A percentile compares a stretch with the other conserved stretches of the same genome.
Conservation (phyloP, 2,888 invertebrate genomes). For the Myopa testacea region DNA sequence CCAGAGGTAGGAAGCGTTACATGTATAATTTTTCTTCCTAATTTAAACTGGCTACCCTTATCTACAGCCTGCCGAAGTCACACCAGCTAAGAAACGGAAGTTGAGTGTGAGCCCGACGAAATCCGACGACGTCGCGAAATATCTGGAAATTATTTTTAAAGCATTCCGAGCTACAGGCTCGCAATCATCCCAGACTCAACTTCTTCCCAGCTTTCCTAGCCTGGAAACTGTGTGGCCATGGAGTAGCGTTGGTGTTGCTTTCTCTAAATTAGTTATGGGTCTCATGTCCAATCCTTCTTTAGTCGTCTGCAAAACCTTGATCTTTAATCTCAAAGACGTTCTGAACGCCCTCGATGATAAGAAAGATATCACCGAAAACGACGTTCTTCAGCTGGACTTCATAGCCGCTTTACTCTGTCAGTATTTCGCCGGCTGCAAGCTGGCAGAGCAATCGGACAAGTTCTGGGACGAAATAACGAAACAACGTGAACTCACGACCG, state of each 20-base stretch:
- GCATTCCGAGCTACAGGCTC: conserved; percentile 47
- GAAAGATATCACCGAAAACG: conserved; percentile 51
- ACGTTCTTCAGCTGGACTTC: conserved; percentile 61
- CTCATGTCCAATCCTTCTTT: conserved; percentile 64
- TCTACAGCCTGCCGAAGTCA: neutral
- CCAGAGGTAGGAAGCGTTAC: conserved; percentile 20
- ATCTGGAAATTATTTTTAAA: conserved; percentile 51
- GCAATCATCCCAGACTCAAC: neutral
- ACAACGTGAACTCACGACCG: conserved; percentile 52
- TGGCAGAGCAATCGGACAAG: conserved; percentile 64
- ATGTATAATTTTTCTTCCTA: neutral
- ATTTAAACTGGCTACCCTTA: conserved; percentile 20
- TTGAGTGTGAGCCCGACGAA: neutral
- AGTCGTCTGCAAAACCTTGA: conserved; percentile 64
- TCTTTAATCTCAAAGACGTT: conserved; percentile 56
- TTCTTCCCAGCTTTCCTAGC: conserved; percentile 47
- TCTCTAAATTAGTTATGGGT: conserved; percentile 60
- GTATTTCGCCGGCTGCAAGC: conserved; percentile 60
- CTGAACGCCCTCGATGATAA: conserved; percentile 7
- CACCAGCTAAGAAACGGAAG: conserved; percentile 22
- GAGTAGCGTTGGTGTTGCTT: conserved; percentile 57
- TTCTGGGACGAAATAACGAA: conserved; percentile 53
- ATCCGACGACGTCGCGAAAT: conserved; percentile 23
- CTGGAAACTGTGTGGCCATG: conserved; percentile 61
- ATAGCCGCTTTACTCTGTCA: conserved; percentile 60